Percentiles rank a stretch among this genome's conserved stretches.
Evolutionary conservation across 2,888 invertebrate species (phyloP).

Genomic region (Spicauda simplicius): DNA sequence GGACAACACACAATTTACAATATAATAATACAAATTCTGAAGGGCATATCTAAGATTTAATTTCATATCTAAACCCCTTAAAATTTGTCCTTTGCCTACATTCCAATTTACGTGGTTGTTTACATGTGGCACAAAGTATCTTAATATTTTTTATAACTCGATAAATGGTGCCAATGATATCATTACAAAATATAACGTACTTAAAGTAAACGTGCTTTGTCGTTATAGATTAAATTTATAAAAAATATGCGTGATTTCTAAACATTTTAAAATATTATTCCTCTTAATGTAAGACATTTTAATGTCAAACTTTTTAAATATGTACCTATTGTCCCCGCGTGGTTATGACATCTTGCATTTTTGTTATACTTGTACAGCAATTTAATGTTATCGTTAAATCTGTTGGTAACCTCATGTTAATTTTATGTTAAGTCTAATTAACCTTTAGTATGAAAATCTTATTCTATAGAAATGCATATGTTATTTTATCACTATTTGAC

Average conservation of each 20-base stretch:
- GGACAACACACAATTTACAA: too few species aligned
- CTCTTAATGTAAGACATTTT: slow-evolving; percentile 27
- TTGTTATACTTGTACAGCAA: slow-evolving; percentile 14
- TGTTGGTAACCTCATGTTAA: slow-evolving; percentile 29
- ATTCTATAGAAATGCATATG: slow-evolving; percentile 14
- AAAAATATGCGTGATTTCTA: slow-evolving; percentile 31
- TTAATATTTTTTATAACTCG: slow-evolving; percentile 38
- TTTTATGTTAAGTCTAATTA: slow-evolving; percentile 29
- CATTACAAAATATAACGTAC: slow-evolving; percentile 30
- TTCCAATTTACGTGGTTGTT: slow-evolving; percentile 34
- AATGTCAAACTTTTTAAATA: slow-evolving; percentile 26
- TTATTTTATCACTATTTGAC: slow-evolving; percentile 11
- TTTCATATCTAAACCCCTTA: slow-evolving; percentile 1
- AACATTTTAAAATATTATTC: slow-evolving; percentile 33
- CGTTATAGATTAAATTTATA: slow-evolving; percentile 27
- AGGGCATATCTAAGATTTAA: background rate
- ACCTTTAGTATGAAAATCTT: slow-evolving; percentile 12
- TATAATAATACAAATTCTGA: too few species aligned
- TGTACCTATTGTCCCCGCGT: background rate
- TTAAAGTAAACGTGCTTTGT: slow-evolving; percentile 24
- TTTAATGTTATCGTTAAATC: slow-evolving; percentile 35
- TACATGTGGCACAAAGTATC: slow-evolving; percentile 39
- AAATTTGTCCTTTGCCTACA: slow-evolving; percentile 23
- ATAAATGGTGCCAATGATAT: slow-evolving; percentile 42
- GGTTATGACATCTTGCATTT: slow-evolving; percentile 14